phyloP scores from a whole-genome alignment of 2,797 vertebrate genomes.

The Alauda arvensis region DNA sequence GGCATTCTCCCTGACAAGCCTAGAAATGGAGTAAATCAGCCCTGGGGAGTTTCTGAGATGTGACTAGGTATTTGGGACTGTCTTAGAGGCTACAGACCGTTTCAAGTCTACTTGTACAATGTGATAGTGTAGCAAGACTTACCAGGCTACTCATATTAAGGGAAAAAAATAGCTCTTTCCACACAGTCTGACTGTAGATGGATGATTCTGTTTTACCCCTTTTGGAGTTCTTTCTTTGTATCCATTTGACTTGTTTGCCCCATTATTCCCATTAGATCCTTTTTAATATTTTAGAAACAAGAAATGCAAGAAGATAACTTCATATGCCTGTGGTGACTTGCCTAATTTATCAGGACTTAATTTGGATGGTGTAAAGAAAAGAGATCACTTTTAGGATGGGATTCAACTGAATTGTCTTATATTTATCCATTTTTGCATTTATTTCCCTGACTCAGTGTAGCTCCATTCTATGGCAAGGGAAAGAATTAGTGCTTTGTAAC shows the following conservation, averaged over 20 bases:
- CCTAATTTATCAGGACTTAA: neutral
- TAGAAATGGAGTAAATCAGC: neutral
- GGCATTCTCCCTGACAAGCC: neutral
- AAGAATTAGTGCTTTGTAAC: neutral
- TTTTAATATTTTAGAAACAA: neutral
- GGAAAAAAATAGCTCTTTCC: neutral
- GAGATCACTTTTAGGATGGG: neutral
- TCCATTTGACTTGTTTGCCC: neutral
- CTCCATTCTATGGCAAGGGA: neutral
- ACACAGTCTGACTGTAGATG: neutral
- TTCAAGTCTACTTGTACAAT: neutral
- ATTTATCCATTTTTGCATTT: neutral
- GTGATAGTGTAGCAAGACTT: neutral
- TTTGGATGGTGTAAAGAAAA: neutral
- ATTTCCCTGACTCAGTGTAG: neutral
- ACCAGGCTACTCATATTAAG: neutral
- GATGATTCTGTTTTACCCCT: neutral
- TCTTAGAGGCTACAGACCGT: neutral
- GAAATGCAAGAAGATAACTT: neutral
- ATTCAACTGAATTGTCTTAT: neutral
- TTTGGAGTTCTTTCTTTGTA: neutral
- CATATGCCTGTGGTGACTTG: neutral
- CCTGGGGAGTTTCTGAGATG: neutral
- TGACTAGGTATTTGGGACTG: neutral
- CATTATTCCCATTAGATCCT: neutral